A percentile compares a stretch with the other conserved stretches of the same genome.
Conservation (phyloP, 2,888 invertebrate species). For the Junonia oenone region DNA sequence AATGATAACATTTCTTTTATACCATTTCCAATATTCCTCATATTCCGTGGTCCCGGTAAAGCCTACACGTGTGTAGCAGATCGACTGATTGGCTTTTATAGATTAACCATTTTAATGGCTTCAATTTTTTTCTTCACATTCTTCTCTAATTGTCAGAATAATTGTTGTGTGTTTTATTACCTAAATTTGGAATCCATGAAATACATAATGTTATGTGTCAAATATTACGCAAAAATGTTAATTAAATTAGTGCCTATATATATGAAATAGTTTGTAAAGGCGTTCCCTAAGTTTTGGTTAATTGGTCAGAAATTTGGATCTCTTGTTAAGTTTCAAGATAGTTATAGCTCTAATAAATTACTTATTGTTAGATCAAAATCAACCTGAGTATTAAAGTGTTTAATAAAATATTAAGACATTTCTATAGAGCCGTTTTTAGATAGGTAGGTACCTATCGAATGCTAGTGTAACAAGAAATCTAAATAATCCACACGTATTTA, state of each 20-base stretch:
- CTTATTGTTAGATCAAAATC: too few relatives aligned
- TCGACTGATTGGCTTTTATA: constrained; percentile 18
- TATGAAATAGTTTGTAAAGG: too few relatives aligned
- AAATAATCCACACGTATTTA: too few relatives aligned
- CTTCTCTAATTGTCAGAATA: constrained; percentile 12
- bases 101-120: constrained; percentile 16
- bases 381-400: too few relatives aligned
- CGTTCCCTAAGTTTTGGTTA: too few relatives aligned
- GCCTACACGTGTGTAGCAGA: constrained; percentile 16
- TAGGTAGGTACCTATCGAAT: too few relatives aligned
- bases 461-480: too few relatives aligned
- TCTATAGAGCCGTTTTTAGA: too few relatives aligned
- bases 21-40: not conserved
- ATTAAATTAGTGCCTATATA: not conserved
- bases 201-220: not conserved
- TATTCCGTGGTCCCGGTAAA: not conserved
- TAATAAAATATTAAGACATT: too few relatives aligned
- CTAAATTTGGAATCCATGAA: constrained; percentile 4
- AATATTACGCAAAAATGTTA: not conserved
- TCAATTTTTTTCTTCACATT: constrained; percentile 12
- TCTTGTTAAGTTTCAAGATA: too few relatives aligned
- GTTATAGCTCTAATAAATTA: too few relatives aligned
- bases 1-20: not conserved
- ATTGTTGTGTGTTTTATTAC: constrained; percentile 6
- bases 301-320: too few relatives aligned